Percentiles rank a stretch among this genome's conserved stretches.
phyloP scores from a whole-genome alignment of 2,797 vertebrate species.

The Antrozous pallidus region DNA sequence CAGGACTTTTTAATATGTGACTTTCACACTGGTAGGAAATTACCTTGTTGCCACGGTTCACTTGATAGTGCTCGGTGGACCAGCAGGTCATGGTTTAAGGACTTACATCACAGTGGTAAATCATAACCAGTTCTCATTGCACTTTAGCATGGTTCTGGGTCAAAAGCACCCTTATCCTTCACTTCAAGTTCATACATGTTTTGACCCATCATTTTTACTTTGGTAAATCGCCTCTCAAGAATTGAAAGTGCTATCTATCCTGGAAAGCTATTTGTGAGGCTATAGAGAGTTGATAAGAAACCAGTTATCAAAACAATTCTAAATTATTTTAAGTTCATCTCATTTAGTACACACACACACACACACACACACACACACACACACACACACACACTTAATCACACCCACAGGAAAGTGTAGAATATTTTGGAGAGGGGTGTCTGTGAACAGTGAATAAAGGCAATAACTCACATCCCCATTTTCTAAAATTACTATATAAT shows the following conservation, averaged over 20 bases:
- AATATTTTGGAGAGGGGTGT: not conserved
- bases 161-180: slow-evolving; percentile 51
- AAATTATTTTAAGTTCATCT: not conserved
- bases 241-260: slow-evolving; percentile 16
- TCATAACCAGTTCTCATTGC: slow-evolving; percentile 47
- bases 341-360: not conserved
- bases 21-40: slow-evolving; percentile 49
- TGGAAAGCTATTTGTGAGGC: not conserved
- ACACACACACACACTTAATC: not conserved
- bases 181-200: slow-evolving; percentile 36
- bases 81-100: slow-evolving; percentile 53
- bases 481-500: not conserved
- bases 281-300: not conserved
- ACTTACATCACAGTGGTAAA: slow-evolving; percentile 1
- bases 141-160: slow-evolving; percentile 32
- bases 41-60: slow-evolving; percentile 19
- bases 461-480: not conserved
- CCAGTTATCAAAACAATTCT: not conserved
- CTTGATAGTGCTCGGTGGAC: not conserved
- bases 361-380: not conserved
- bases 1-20: slow-evolving; percentile 50
- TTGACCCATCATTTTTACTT: slow-evolving; percentile 38
- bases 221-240: slow-evolving; percentile 51
- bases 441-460: not conserved
- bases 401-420: not conserved